A percentile compares a stretch with the other conserved stretches of the same genome.
Evolutionary conservation across 2,113 vertebrate species (phyloP).

Genomic region (Trichomycterus rosablanca): DNA sequence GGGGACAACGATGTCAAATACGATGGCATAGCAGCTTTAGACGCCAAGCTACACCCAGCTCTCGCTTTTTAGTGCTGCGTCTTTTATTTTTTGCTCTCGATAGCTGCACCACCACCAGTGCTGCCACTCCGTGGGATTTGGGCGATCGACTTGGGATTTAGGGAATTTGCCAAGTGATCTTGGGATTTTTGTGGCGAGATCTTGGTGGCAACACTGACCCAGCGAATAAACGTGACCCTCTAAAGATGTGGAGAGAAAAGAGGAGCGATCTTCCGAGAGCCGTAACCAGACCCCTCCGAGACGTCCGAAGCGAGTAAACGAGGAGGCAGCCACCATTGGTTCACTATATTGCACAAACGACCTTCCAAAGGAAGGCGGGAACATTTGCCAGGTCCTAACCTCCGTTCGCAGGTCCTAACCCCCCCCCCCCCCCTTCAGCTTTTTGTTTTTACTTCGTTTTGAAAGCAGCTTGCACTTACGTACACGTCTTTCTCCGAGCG

Average conservation of each 20-base stretch:
- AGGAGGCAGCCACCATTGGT: slow-evolving; percentile 28
- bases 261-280: slow-evolving; percentile 1
- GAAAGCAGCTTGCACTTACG: slow-evolving; percentile 73
- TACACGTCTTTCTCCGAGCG: slow-evolving; percentile 54
- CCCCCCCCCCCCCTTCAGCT: slow-evolving; percentile 45
- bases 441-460: slow-evolving; percentile 43
- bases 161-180: slow-evolving; percentile 1
- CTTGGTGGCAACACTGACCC: no score
- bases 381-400: slow-evolving; percentile 31
- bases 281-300: slow-evolving; percentile 30
- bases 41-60: slow-evolving; percentile 25
- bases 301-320: slow-evolving; percentile 23
- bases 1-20: slow-evolving; percentile 21
- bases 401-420: slow-evolving; percentile 47
- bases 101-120: slow-evolving; percentile 1
- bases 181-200: no score
- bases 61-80: slow-evolving; percentile 19
- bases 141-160: no score
- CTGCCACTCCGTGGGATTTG: neutral
- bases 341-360: slow-evolving; percentile 48
- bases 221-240: no score
- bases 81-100: slow-evolving; percentile 28
- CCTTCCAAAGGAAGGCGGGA: slow-evolving; percentile 45
- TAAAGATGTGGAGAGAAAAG: slow-evolving; percentile 6
- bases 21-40: neutral